Base-by-base conservation (phyloP, 2,113 vertebrate species). In the Columbina picui region DNA sequence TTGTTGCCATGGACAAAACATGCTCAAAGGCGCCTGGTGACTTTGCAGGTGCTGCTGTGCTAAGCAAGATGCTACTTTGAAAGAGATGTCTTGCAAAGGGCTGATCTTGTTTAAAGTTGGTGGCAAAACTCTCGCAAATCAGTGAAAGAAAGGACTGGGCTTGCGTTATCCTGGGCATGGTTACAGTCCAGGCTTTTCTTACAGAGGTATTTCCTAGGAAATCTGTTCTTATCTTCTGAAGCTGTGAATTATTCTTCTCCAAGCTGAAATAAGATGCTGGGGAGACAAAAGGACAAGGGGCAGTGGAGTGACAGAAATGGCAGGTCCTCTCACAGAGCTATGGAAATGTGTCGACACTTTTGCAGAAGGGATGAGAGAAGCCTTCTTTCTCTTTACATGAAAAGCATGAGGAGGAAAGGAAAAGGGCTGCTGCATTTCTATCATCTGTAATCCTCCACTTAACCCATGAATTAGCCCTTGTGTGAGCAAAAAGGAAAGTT, bases 391-490 rank as follows among this genome's bases (percentile, higher is more conserved):
- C 80, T 94, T 93, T 94, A 71, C 84, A 61, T 94, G 90, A 96
- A 97, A 96, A 96, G 95, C 94, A 90, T 32, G 53, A 86, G 69
- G 86, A 91, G 93, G 93, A 95, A 93, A 86, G 85, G 93, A 55
- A 96, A 96, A 94, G 69, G 90, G 79, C 96, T 96, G 92, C 60
- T 96, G 94, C 91, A 91, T 96, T 97, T 97, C 88, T 93, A 92
- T 96, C 92, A 93, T 95, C 77, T 84, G 69, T 96, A 97, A 97
- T 97, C 94, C 96, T 94, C 93, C 93, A 96, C 96, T 97, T 96
- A 97, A 97, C 93, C 93, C 95, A 95, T 97, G 94, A 97, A 96
- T 96, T 96, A 95, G 96, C 93, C 88, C 96, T 96, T 93, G 90
- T 96, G 86, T 89, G 94, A 96, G 93, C 86, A 97, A 95, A 96